Base-by-base conservation (phyloP, 1,140 invertebrate genomes). In the Manduca sexta region DNA sequence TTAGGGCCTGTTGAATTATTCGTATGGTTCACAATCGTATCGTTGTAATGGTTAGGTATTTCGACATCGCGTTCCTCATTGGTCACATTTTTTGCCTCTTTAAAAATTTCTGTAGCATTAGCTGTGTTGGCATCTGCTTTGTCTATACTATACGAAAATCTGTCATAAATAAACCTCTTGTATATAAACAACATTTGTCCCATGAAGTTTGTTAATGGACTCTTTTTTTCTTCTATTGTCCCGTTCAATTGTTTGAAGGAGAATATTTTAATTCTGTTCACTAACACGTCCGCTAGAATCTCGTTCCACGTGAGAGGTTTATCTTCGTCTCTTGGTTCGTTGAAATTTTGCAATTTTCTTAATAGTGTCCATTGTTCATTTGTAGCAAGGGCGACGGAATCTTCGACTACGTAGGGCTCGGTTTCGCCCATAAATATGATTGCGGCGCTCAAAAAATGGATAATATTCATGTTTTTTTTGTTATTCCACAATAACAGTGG, bases 271-370 rank as follows among this genome's bases (percentile, higher is more conserved):
- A 71, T 63, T 49, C 60, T 67, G 39, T 78, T 73, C 35, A 79
- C 65, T 42, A 76, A 60, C 38, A 74, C 55, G 45, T 77, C 64
- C 4, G 76, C 76, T 26, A 80, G 47, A 38, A 78, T 66, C 41
- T 80, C 71, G 57, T 69, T 80, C 76, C 76, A 80, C 43, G 67
- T 59, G 16, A 51, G 44, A 29, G 60, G 47, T 54, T 67, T 62
- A 6, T 43, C 40, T 54, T 42, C 53, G 21, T 60, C 45, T 35
- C 62, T 63, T 21, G 60, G 41, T 10, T 68, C 54, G 51, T 64
- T 62, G 13, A 64, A 56, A 57, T 59, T 69, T 52, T 69, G 68
- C 46, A 74, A 63, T 64, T 77, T 78, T 39, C 69, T 69, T 58
- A 79, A 61, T 43, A 72, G 46, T 31, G 69, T 56, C 26, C 49